Base-by-base conservation (phyloP, 1,140 invertebrate genomes). In the Ruditapes philippinarum region DNA sequence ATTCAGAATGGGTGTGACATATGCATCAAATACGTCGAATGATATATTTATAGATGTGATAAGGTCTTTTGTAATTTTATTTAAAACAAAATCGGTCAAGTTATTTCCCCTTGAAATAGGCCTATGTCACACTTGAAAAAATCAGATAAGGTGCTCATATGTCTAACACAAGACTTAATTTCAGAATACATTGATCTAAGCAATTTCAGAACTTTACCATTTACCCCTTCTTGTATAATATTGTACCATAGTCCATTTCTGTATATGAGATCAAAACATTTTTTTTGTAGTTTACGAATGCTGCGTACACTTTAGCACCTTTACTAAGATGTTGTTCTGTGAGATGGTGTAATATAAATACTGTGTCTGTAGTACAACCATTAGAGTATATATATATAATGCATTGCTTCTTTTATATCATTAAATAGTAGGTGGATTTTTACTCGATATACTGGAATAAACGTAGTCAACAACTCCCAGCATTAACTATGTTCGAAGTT, bases 211-310 rank as follows among this genome's bases (percentile, higher is more conserved):
- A 84, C 22, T 70, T 89, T 84, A 0, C 80, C 88, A n/a, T 45
- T 22, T 17, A 85, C 42, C 33, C 54, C 60, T 38, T 22, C 19
- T 40, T 81, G 33, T 28, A 73, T 25, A 19, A 86, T 9, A 49
- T 86, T 86, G 11, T 45, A n/a, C 89, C 82, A 86, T 9, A 85
- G 57, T 14, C n/a, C 60, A 70, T 49, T 36, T 65, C 89, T 40
- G 4, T 25, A 60, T 12, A 90, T 45, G 38, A 36, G 38, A 60
- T 90, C 79, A 88, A 88, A 90, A 22, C 62, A 74, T n/a, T n/a
- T 49, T 82, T 83, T 22, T 11, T 82, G n/a, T 65, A 79, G 51
- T 88, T 85, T 1, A 90, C 25, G 65, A 84, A 90, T 14, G 42
- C 49, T 31, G n/a, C 49, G 51, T 68, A 90, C 1, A 90, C 40